phyloP scores from a whole-genome alignment of 2,797 vertebrate genomes.

The Ptychadena robeensis region DNA sequence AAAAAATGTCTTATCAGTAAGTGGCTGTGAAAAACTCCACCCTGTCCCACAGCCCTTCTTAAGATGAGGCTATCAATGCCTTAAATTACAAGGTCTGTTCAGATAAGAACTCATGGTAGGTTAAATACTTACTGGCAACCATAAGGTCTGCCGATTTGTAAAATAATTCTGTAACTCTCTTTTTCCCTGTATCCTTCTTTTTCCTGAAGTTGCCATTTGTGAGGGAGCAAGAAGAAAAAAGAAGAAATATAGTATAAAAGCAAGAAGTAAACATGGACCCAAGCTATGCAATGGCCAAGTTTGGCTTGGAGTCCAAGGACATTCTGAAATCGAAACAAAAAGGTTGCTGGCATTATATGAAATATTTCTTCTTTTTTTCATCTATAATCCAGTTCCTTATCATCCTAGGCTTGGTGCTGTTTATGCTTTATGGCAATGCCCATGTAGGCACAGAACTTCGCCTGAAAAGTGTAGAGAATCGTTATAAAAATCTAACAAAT shows the following conservation, averaged over 20 bases:
- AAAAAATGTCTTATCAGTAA: neutral
- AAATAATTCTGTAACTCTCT: too few species aligned
- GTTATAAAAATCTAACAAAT: slow-evolving; percentile 70
- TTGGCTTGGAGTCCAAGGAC: slow-evolving; percentile 72
- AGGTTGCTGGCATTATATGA: slow-evolving; percentile 88
- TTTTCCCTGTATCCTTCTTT: too few species aligned
- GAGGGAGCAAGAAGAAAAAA: neutral
- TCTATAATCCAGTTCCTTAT: slow-evolving; percentile 94
- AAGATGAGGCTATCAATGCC: slow-evolving; percentile 13
- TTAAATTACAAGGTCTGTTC: neutral
- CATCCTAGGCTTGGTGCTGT: slow-evolving; percentile 91
- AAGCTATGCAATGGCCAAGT: slow-evolving; percentile 76
- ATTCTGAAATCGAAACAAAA: slow-evolving; percentile 71
- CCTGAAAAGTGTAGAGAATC: slow-evolving; percentile 76
- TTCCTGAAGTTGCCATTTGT: neutral
- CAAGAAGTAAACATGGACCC: slow-evolving; percentile 73
- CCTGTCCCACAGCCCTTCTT: slow-evolving; percentile 44
- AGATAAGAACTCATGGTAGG: neutral
- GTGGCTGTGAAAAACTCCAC: slow-evolving; percentile 42
- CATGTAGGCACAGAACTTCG: slow-evolving; percentile 78
- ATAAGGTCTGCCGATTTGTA: neutral
- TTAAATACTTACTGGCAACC: neutral
- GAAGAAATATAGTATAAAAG: neutral
- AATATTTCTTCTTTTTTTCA: slow-evolving; percentile 90
- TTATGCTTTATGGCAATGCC: slow-evolving; percentile 90